A percentile compares a stretch with the other conserved stretches of the same genome.
phyloP scores from a whole-genome alignment of 2,888 invertebrate genomes.

The Sericinus montela region DNA sequence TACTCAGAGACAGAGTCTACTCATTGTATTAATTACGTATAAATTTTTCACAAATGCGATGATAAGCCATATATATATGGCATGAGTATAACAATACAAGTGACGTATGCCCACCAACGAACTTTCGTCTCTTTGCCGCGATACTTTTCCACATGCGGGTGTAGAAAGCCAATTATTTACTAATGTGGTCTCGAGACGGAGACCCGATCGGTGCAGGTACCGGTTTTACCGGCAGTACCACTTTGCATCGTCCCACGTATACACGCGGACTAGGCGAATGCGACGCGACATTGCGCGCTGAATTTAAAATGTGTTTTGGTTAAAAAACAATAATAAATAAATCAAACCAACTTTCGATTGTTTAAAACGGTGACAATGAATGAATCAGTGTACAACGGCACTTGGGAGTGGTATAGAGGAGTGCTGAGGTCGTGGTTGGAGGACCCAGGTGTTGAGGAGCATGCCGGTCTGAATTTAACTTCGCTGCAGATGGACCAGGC shows the following conservation, averaged over 20 bases:
- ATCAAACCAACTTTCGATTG: too few relatives aligned
- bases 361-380: conserved; percentile 43
- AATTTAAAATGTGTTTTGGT: conserved; percentile 15
- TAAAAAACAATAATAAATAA: not conserved
- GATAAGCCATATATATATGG: too few relatives aligned
- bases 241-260: conserved; percentile 22
- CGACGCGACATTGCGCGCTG: conserved; percentile 6
- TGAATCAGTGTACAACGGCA: conserved; percentile 42
- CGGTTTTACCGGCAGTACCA: conserved; percentile 33
- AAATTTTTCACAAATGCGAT: too few relatives aligned
- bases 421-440: conserved; percentile 79
- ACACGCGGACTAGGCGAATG: conserved; percentile 19
- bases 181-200: conserved; percentile 27
- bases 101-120: conserved; percentile 26
- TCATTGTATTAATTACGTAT: too few relatives aligned
- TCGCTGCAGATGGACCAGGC: conserved; percentile 83
- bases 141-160: conserved; percentile 43
- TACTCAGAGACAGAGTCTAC: too few relatives aligned
- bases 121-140: conserved; percentile 50
- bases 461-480: conserved; percentile 77
- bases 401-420: conserved; percentile 65
- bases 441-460: conserved; percentile 69
- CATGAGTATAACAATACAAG: conserved; percentile 22
- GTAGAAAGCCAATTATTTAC: conserved; percentile 57
- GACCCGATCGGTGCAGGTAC: conserved; percentile 34